Percentiles rank a stretch among this genome's conserved stretches.
These are phyloP conservation scores for Sinocyclocheilus maitianheensis DNA, from an alignment of 2,113 vertebrate genomes.

Conservation along the genomic window DNA sequence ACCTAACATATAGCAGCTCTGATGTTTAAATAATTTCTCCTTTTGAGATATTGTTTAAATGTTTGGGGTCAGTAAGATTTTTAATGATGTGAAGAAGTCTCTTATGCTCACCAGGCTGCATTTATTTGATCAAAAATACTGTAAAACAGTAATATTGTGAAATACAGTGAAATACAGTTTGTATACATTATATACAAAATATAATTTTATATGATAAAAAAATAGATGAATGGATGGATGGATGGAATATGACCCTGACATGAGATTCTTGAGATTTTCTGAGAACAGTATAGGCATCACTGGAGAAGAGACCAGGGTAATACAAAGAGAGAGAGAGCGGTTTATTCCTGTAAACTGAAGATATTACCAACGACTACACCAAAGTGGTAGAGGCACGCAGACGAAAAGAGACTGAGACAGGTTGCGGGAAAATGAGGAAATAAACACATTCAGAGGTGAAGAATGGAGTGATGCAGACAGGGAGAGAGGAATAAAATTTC, in stretches of 20 bases:
- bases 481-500: not conserved
- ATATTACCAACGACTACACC: not conserved
- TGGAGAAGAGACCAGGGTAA: not conserved
- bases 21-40: not conserved
- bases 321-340: not conserved
- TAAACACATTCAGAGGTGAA: not conserved
- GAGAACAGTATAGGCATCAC: slow-evolving; percentile 2
- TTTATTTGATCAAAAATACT: too few species aligned
- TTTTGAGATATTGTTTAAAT: not conserved
- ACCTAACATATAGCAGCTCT: not conserved
- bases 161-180: too few species aligned
- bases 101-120: too few species aligned
- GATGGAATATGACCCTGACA: not conserved
- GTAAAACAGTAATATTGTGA: too few species aligned
- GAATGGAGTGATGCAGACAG: not conserved
- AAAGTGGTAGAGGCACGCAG: not conserved
- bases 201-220: too few species aligned
- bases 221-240: too few species aligned
- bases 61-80: not conserved
- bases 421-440: slow-evolving; percentile 24
- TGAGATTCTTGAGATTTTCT: not conserved
- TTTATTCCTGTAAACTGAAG: slow-evolving; percentile 12
- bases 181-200: too few species aligned
- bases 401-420: not conserved
- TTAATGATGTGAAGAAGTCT: too few species aligned